Base-by-base conservation (phyloP, 1,140 invertebrate genomes). In the Xylocopa sonorina region DNA sequence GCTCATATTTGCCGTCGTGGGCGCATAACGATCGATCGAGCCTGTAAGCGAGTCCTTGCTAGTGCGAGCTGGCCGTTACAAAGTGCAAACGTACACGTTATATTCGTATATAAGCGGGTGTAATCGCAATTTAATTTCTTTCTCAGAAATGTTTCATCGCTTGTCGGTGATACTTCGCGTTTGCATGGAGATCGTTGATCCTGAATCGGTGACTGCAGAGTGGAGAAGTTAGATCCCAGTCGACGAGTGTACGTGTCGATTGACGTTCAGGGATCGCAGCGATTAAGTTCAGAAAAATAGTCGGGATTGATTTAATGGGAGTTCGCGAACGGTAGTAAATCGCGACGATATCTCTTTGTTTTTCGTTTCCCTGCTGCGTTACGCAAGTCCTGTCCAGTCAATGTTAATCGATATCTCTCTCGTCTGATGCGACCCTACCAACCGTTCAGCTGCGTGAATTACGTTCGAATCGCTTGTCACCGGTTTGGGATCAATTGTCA, bases 401-500 rank as follows among this genome's bases (percentile, higher is more conserved):
- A 6, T 14, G 16, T 48, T 62, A 50, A 34, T 63, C 38, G 51
- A 71, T 63, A 32, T 34, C 41, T 62, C 55, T 34, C 41, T 62
- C 55, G 41, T 14, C n/a, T 7, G 55, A 46, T 60, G 5, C 34
- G 55, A 60, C 53, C 69, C 3, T 27, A 7, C 46, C 21, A 41
- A 74, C 5, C 57, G 14, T 43, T 43, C 32, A 24, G 18, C 57
- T 32, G 51, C 72, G 58, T 41, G 50, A 34, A 64, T 74, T 29
- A 46, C 32, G 24, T 38, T 51, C 43, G 12, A 74, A 46, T 74
- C n/a, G 7, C 24, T 24, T 51, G 50, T 68, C 73, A 68, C 63
- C 73, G 51, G n/a, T 76, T 57, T n/a, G 21, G 63, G 50, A 76
- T 76, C 68, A 68, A 76, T 68, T 67, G 38, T 27, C 50, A 6